phyloP scores from a whole-genome alignment of 2,113 vertebrate genomes.

The Anseranas semipalmata region DNA sequence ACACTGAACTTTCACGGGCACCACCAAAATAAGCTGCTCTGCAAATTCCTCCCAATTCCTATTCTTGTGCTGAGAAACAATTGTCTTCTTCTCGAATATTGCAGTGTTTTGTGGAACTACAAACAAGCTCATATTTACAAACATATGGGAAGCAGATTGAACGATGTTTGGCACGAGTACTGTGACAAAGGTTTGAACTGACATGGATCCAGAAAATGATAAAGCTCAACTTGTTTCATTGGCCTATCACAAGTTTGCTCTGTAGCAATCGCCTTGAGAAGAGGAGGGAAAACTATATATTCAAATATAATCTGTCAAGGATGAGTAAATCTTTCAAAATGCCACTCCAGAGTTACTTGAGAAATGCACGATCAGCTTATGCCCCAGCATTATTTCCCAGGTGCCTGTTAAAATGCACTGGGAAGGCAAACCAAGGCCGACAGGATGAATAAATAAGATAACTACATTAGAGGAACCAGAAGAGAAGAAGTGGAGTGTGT shows the following conservation, averaged over 20 bases:
- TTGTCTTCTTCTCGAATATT: background rate
- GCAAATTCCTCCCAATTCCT: background rate
- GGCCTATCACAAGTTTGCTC: background rate
- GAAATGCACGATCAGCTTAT: constrained; percentile 17
- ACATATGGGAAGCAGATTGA: background rate
- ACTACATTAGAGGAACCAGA: constrained; percentile 51
- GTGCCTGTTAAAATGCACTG: constrained; percentile 39
- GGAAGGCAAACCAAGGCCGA: constrained; percentile 40
- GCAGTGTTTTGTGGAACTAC: background rate
- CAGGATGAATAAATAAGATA: constrained; percentile 31
- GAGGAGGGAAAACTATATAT: background rate
- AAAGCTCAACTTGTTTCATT: background rate
- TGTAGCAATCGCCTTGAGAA: background rate
- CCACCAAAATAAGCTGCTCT: background rate
- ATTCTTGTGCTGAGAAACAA: background rate
- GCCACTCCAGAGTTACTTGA: background rate
- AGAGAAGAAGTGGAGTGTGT: constrained; percentile 63
- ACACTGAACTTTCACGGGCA: background rate
- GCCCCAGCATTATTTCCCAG: constrained; percentile 27
- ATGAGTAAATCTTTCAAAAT: constrained; percentile 33
- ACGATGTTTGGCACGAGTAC: background rate
- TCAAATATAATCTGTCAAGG: background rate
- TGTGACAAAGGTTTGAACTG: background rate
- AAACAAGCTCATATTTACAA: background rate
- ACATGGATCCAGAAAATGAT: constrained; percentile 18